These are phyloP conservation scores for Sarcophaga rosellei DNA, from an alignment of 2,888 invertebrate genomes.

Conservation along the genomic window DNA sequence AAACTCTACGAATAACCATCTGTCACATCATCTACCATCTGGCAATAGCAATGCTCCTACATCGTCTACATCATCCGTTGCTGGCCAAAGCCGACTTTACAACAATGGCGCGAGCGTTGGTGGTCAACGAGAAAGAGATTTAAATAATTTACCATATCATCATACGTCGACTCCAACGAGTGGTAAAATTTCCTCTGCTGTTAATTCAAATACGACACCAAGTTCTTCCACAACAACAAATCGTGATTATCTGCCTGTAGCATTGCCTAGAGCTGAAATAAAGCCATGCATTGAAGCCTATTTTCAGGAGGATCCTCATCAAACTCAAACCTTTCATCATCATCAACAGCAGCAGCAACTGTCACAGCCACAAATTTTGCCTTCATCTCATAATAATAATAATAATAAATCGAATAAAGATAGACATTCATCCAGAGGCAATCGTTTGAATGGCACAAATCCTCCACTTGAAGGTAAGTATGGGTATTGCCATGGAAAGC, in stretches of 20 bases:
- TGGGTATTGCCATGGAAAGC: conserved; percentile 19
- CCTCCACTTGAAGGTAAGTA: conserved; percentile 80
- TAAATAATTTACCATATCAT: conserved; percentile 65
- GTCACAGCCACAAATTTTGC: conserved; percentile 66
- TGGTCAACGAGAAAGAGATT: conserved; percentile 59
- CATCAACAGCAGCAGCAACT: conserved; percentile 73
- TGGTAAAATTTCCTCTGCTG: conserved; percentile 23
- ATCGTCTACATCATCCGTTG: conserved; percentile 39
- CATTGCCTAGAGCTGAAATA: conserved; percentile 87
- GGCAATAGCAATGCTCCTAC: conserved; percentile 12
- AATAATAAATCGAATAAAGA: conserved; percentile 76
- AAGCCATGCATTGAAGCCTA: conserved; percentile 88
- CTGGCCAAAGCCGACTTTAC: conserved; percentile 42
- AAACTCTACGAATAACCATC: conserved; percentile 62
- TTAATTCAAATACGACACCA: conserved; percentile 34
- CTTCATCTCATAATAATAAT: conserved; percentile 64
- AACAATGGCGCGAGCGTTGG: conserved; percentile 12
- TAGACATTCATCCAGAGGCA: conserved; percentile 72
- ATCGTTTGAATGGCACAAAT: conserved; percentile 79
- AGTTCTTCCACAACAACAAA: conserved; percentile 38
- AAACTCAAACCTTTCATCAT: conserved; percentile 81
- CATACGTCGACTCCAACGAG: conserved; percentile 68
- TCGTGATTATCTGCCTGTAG: conserved; percentile 78
- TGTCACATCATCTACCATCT: conserved; percentile 18
- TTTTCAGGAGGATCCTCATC: conserved; percentile 85